Evolutionary conservation across 1,140 invertebrate species (phyloP).

Genomic region (Telenomus remus): DNA sequence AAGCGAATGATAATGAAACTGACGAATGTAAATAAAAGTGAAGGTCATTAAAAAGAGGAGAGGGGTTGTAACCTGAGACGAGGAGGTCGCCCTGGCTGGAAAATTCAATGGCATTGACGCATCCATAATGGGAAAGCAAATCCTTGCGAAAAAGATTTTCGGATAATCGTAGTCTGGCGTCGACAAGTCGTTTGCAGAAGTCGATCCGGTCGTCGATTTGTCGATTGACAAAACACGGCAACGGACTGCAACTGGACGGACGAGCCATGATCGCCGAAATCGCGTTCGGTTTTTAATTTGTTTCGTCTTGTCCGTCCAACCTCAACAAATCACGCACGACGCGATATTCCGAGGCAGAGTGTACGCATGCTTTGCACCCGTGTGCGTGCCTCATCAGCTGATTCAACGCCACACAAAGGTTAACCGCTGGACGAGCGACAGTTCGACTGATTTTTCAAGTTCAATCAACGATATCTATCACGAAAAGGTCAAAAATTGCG

Average conservation of each 20-base stretch:
- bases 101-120: slow-evolving; percentile 98
- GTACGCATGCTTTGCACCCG: slow-evolving; percentile 28
- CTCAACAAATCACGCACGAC: slow-evolving; percentile 3
- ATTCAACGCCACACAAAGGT: slow-evolving; percentile 8
- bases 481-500: neutral
- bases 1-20: too few relatives aligned
- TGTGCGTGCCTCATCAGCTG: slow-evolving; percentile 27
- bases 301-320: neutral
- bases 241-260: slow-evolving; percentile 72
- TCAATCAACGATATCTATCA: neutral
- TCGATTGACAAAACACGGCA: slow-evolving; percentile 74
- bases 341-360: slow-evolving; percentile 2
- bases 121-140: slow-evolving; percentile 92
- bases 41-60: neutral
- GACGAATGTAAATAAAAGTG: neutral
- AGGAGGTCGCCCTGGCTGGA: slow-evolving; percentile 89
- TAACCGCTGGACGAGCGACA: neutral
- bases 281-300: neutral
- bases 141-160: slow-evolving; percentile 89
- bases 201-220: slow-evolving; percentile 74
- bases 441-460: neutral
- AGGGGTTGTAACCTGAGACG: slow-evolving; percentile 84
- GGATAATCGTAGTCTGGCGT: slow-evolving; percentile 79
- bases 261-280: slow-evolving; percentile 66
- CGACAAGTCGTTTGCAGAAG: slow-evolving; percentile 78